These are phyloP conservation scores for Epinephelus coioides DNA, from an alignment of 2,797 vertebrate species.

Conservation along the genomic window DNA sequence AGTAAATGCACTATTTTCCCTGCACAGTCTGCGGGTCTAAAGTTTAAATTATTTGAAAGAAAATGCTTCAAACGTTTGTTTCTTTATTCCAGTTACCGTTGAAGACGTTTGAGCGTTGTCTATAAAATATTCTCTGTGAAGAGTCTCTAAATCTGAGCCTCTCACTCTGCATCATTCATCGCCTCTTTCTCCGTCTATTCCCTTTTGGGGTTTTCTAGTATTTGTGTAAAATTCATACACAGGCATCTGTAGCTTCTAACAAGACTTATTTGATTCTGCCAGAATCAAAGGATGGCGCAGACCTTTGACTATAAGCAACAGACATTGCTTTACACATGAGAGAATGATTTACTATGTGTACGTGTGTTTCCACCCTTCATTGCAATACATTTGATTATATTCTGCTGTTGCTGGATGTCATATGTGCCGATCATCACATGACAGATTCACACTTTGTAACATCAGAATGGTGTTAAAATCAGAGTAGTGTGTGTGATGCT, in stretches of 20 bases:
- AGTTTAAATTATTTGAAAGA: neutral
- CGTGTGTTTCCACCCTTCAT: slow-evolving; percentile 37
- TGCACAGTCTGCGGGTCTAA: neutral
- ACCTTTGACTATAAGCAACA: slow-evolving; percentile 18
- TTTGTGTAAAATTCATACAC: neutral
- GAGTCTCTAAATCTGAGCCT: slow-evolving; percentile 2
- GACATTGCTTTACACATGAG: slow-evolving; percentile 25
- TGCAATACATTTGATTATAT: slow-evolving; percentile 29
- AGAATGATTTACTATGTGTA: slow-evolving; percentile 8
- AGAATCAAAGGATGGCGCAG: slow-evolving; percentile 1
- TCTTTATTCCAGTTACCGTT: neutral
- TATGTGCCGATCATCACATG: slow-evolving; percentile 41
- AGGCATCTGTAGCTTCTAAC: neutral
- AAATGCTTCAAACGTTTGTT: neutral
- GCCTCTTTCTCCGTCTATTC: neutral
- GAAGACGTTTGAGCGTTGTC: neutral
- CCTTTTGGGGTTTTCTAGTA: neutral
- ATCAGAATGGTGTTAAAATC: slow-evolving; percentile 1
- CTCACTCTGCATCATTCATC: neutral
- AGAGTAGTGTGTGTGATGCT: slow-evolving; percentile 1
- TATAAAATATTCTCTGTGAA: slow-evolving; percentile 5
- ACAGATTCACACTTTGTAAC: neutral
- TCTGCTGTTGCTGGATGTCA: slow-evolving; percentile 26
- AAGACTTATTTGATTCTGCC: slow-evolving; percentile 5
- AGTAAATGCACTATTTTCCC: neutral